These are phyloP conservation scores for Pseudopodoces humilis DNA, from an alignment of 2,113 vertebrate species.

Conservation along the genomic window DNA sequence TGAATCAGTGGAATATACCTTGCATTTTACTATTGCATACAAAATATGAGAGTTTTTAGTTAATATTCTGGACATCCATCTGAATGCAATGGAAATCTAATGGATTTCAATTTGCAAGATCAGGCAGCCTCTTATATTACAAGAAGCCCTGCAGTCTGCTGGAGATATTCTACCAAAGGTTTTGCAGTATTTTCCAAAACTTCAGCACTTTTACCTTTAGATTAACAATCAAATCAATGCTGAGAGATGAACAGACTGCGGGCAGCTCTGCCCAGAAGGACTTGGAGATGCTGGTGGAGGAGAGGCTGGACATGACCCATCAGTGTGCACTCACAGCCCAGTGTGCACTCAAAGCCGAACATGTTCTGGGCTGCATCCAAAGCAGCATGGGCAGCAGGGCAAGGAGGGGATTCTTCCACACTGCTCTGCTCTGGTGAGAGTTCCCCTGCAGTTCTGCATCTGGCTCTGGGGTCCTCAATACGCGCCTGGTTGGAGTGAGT, in stretches of 20 bases:
- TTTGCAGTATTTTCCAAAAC: constrained; percentile 32
- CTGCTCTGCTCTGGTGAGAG: background rate
- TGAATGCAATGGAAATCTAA: constrained; percentile 50
- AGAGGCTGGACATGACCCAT: background rate
- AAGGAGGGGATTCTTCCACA: background rate
- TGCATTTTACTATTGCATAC: constrained; percentile 35
- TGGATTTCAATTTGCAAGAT: constrained; percentile 41
- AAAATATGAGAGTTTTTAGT: constrained; percentile 30
- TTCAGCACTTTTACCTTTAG: constrained; percentile 40
- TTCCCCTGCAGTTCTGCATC: background rate
- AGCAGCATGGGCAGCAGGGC: rapidly evolving
- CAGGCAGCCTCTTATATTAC: background rate
- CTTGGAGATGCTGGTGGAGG: background rate
- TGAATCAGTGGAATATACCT: background rate
- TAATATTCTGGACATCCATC: constrained; percentile 41
- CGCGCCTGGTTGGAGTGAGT: background rate
- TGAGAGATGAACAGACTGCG: background rate
- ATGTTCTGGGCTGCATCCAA: background rate
- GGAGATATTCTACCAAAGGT: constrained; percentile 49
- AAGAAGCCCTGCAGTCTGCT: constrained; percentile 13
- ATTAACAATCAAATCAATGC: background rate
- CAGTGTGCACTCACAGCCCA: background rate
- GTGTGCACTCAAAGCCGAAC: rapidly evolving
- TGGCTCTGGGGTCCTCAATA: background rate
- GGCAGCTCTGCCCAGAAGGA: background rate